These are phyloP conservation scores for Hippopotamyrus pictus DNA, from an alignment of 2,797 vertebrate genomes.

Conservation along the genomic window DNA sequence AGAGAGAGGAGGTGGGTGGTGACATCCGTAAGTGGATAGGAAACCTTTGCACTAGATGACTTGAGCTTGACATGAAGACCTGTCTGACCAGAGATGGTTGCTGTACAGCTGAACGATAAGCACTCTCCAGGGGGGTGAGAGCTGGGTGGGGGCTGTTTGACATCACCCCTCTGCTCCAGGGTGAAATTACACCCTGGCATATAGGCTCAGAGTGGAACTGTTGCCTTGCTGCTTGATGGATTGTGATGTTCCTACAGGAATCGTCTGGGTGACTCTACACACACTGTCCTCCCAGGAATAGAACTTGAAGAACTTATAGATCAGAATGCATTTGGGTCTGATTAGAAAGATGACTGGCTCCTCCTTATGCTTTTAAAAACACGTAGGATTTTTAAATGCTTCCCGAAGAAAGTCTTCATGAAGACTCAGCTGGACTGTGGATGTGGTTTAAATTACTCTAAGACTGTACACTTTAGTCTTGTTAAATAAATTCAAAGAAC, in stretches of 20 bases:
- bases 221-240: not conserved
- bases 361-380: not conserved
- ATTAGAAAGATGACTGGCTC: not conserved
- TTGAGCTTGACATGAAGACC: not conserved
- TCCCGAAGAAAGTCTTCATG: not conserved
- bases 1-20: not conserved
- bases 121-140: not conserved
- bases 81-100: constrained; percentile 16
- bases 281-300: not conserved
- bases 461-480: not conserved
- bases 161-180: not conserved
- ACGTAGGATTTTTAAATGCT: not conserved
- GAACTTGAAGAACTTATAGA: not conserved
- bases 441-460: not conserved
- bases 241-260: not conserved
- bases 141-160: not conserved
- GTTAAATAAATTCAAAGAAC: not conserved
- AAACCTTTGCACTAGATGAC: not conserved
- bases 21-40: not conserved
- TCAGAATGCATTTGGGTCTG: not conserved
- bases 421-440: not conserved
- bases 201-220: not conserved
- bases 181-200: constrained; percentile 26
- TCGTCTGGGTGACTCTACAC: not conserved
- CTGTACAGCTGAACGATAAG: constrained; percentile 15